A percentile compares a stretch with the other conserved stretches of the same genome.
These are phyloP conservation scores for Tetragonula clypearis DNA, from an alignment of 1,140 invertebrate species.

Conservation along the genomic window DNA sequence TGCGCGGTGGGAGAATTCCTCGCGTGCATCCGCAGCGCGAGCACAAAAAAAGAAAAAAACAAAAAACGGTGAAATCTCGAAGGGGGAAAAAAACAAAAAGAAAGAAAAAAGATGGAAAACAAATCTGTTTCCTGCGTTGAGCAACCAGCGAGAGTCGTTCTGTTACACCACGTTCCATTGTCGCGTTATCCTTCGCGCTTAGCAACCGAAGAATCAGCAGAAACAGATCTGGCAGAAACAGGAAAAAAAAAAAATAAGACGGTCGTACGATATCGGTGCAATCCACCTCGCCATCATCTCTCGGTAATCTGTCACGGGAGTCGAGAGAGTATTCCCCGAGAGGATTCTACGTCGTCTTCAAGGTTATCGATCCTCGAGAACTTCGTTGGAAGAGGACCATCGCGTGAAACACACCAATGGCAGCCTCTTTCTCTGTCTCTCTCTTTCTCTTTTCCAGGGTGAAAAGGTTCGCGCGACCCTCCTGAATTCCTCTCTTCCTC, in stretches of 20 bases:
- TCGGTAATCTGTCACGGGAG: slow-evolving; percentile 36
- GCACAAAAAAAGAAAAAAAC: background rate
- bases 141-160: too few relatives aligned
- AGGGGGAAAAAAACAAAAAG: too few relatives aligned
- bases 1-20: background rate
- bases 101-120: background rate
- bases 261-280: background rate
- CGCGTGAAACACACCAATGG: background rate
- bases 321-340: slow-evolving; percentile 17
- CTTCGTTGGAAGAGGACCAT: background rate
- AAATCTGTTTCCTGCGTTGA: background rate
- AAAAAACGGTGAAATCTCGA: background rate
- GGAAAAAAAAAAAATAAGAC: background rate
- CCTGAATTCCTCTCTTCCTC: slow-evolving; percentile 19
- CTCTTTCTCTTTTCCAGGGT: background rate
- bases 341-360: slow-evolving; percentile 51
- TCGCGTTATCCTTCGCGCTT: background rate
- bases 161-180: background rate
- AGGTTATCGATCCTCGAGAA: slow-evolving; percentile 64
- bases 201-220: background rate
- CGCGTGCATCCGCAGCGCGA: background rate
- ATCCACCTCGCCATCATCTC: background rate
- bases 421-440: too few relatives aligned
- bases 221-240: background rate
- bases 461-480: slow-evolving; percentile 27